phyloP scores from a whole-genome alignment of 2,888 invertebrate species.

The Bugula neritina region DNA sequence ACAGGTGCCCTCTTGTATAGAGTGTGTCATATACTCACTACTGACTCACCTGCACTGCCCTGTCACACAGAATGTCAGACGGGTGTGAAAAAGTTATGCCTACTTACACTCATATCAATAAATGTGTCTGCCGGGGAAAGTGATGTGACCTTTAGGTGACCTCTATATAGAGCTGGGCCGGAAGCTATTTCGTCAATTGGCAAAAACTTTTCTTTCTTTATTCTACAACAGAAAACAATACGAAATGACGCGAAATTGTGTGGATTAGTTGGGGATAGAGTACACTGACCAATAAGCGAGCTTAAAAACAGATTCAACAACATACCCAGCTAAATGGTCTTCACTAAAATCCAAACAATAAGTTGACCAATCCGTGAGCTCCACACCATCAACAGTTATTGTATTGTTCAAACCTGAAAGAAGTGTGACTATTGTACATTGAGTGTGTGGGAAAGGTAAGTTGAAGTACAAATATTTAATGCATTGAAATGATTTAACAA shows the following conservation, averaged over 20 bases:
- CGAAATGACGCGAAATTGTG: too few species aligned
- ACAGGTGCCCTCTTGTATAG: too few species aligned
- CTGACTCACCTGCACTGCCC: neutral
- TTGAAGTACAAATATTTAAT: too few species aligned
- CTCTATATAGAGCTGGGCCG: neutral
- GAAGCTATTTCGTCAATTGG: neutral
- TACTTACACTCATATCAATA: conserved; percentile 59
- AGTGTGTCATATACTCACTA: neutral
- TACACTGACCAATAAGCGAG: too few species aligned
- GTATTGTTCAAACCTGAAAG: conserved; percentile 17
- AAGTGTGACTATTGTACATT: too few species aligned
- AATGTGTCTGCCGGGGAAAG: conserved; percentile 63
- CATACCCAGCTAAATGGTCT: neutral
- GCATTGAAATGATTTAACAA: too few species aligned
- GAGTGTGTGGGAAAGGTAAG: too few species aligned
- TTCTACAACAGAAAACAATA: neutral
- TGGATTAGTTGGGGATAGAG: too few species aligned
- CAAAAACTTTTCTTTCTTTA: neutral
- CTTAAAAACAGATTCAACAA: neutral
- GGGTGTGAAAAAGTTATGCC: neutral
- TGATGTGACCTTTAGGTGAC: neutral
- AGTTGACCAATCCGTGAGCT: neutral
- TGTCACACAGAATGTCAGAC: neutral
- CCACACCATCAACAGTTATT: neutral
- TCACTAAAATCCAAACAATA: conserved; percentile 20